Percentiles rank a stretch among this genome's conserved stretches.
These are phyloP conservation scores for Coleophora flavipennella DNA, from an alignment of 2,888 invertebrate species.

Conservation along the genomic window DNA sequence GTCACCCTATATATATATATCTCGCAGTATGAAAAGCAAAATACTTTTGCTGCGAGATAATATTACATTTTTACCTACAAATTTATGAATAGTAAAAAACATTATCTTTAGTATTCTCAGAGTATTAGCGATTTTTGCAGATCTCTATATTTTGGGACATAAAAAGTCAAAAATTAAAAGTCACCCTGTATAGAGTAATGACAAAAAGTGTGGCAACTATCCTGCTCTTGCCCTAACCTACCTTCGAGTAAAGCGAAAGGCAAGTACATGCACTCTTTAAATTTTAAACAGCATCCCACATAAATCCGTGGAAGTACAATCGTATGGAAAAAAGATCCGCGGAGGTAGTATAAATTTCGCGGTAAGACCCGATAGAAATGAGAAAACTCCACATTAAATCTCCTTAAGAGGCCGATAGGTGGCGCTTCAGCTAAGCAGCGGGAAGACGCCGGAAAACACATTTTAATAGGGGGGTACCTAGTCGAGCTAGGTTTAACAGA, in stretches of 20 bases:
- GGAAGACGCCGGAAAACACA: slow-evolving; percentile 48
- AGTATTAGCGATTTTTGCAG: too few species aligned
- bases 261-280: background rate
- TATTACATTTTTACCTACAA: too few species aligned
- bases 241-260: too few species aligned
- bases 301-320: slow-evolving; percentile 48
- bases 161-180: too few species aligned
- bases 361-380: slow-evolving; percentile 65
- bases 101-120: too few species aligned
- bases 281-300: slow-evolving; percentile 24
- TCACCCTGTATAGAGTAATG: too few species aligned
- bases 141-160: too few species aligned
- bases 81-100: too few species aligned
- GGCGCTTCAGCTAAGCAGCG: slow-evolving; percentile 46
- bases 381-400: slow-evolving; percentile 60
- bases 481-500: slow-evolving; percentile 6
- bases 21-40: too few species aligned
- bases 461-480: slow-evolving; percentile 51
- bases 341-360: slow-evolving; percentile 49
- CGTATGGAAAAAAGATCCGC: slow-evolving; percentile 59
- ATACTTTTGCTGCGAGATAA: too few species aligned
- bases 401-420: slow-evolving; percentile 57
- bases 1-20: too few species aligned
- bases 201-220: too few species aligned
- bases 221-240: background rate